Percentiles rank a stretch among this genome's conserved stretches.
phyloP scores from a whole-genome alignment of 2,888 invertebrate species.

The Frankliniella fusca region DNA sequence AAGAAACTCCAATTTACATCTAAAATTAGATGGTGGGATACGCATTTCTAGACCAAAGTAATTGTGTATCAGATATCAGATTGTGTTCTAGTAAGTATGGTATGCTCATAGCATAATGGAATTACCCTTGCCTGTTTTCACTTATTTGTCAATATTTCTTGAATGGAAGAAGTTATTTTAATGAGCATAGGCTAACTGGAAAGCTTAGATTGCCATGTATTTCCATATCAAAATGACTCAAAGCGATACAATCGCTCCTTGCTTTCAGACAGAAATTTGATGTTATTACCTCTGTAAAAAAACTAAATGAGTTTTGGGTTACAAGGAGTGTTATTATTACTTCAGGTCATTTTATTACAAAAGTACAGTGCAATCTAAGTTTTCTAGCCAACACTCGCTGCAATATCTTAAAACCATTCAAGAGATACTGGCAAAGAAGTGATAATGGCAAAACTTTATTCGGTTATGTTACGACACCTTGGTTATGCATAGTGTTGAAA shows the following conservation, averaged over 20 bases:
- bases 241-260: too few species aligned
- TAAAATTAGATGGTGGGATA: constrained; percentile 51
- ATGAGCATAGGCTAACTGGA: too few species aligned
- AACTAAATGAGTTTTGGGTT: background rate
- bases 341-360: background rate
- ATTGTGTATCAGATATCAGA: background rate
- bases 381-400: background rate
- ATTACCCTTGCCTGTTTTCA: too few species aligned
- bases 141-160: too few species aligned
- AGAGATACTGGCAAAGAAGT: background rate
- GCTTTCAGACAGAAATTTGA: background rate
- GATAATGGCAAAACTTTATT: background rate
- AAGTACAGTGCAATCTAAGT: background rate
- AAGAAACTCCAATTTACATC: constrained; percentile 98
- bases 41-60: background rate
- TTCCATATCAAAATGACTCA: background rate
- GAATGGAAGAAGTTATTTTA: too few species aligned
- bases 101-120: background rate
- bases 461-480: too few species aligned
- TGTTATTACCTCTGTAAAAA: background rate
- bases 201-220: too few species aligned
- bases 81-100: background rate
- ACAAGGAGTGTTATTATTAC: background rate
- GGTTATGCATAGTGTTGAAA: too few species aligned
- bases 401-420: background rate